Percentiles rank a stretch among this genome's conserved stretches.
These are phyloP conservation scores for Formica selysi DNA, from an alignment of 1,140 invertebrate species.

Conservation along the genomic window DNA sequence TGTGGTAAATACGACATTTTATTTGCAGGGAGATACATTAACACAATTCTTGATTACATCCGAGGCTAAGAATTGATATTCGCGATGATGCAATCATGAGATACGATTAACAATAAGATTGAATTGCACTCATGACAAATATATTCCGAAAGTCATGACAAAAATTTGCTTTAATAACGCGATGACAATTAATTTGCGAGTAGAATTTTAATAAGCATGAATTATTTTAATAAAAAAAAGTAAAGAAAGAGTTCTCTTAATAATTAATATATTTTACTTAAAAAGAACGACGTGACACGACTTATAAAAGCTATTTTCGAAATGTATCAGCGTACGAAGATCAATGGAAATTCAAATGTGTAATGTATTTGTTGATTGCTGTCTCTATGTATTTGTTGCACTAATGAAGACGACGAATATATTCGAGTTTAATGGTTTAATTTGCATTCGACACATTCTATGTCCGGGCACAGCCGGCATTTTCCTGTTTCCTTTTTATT, in stretches of 20 bases:
- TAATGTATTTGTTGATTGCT: neutral
- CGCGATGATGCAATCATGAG: neutral
- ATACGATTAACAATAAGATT: neutral
- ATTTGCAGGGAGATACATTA: slow-evolving; percentile 27
- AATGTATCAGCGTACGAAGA: neutral
- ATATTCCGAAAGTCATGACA: neutral
- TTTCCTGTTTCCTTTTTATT: slow-evolving; percentile 57
- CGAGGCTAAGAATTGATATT: neutral
- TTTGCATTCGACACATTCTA: slow-evolving; percentile 31
- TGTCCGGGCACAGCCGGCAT: neutral
- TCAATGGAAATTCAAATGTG: neutral
- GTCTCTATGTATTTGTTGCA: neutral
- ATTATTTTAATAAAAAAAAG: neutral
- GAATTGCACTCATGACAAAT: neutral
- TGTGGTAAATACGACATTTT: slow-evolving; percentile 28
- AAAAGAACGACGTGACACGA: neutral
- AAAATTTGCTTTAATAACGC: neutral
- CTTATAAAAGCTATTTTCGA: neutral
- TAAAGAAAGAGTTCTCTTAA: neutral
- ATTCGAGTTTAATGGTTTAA: slow-evolving; percentile 32
- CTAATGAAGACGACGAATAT: neutral
- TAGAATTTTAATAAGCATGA: neutral
- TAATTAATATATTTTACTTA: neutral
- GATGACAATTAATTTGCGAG: neutral
- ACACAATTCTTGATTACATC: slow-evolving; percentile 28